Base-by-base conservation (phyloP, 2,113 vertebrate genomes). In the Nicator chloris region DNA sequence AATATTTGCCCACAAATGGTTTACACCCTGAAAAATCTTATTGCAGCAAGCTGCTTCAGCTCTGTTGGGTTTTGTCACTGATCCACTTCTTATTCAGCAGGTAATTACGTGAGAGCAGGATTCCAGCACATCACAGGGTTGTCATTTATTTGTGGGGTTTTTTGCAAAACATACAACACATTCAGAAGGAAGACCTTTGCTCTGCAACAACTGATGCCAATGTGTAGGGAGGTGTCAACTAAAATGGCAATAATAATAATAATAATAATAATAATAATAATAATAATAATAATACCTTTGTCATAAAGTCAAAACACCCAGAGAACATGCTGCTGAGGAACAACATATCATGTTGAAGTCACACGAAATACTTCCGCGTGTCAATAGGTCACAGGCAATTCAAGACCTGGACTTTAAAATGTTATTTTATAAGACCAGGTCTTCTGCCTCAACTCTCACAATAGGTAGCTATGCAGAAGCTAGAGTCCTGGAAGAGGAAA, bases 41-140 rank as follows among this genome's bases (percentile, higher is more conserved):
- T 26, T 8, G 6, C 45, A 88, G 71, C 0, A 1, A 91, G 53
- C 49, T 92, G 64, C 87, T 91, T 86, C 64, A 69, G 70, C 59
- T 93, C 76, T 60, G 13, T 65, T 72, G 63, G 20, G 24, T 72
- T 96, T 91, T 90, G 45, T 59, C 68, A 75, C 50, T 14, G 86
- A 93, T 70, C 31, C 17, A 35, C 61, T 95, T 88, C 78, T 83
- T 80, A 79, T 85, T 88, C 63, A 88, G 61, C 81, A 96, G 91
- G 84, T 96, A 95, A 93, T 89, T 82, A 65, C 31, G 2, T 28
- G 59, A 39, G 72, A 90, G 37, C 26, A 92, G 56, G 57, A 95
- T 75, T 65, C 82, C 92, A 86, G 75, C 60, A 50, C 33, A 65
- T 69, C 2, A 0, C 37, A 47, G 26, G 11, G 7, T 26, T 15